These are phyloP conservation scores for Meloidogyne hapla DNA, from an alignment of 1,140 invertebrate genomes.

Conservation along the genomic window DNA sequence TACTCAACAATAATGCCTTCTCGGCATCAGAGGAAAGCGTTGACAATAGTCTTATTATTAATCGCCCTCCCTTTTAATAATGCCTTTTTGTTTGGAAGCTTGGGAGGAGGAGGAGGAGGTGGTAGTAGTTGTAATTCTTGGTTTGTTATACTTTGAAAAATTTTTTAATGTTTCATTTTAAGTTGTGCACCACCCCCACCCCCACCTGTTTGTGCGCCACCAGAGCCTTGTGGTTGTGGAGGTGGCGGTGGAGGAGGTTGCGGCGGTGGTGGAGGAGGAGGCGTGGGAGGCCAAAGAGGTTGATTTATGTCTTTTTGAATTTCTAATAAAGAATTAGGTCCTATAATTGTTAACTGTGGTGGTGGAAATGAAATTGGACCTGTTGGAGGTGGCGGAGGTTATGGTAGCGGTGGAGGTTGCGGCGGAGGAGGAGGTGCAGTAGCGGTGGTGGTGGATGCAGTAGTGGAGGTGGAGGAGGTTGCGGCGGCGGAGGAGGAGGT, in stretches of 20 bases:
- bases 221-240: background rate
- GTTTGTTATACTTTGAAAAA: background rate
- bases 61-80: background rate
- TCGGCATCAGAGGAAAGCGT: background rate
- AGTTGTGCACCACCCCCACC: constrained; percentile 4
- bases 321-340: background rate
- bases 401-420: background rate
- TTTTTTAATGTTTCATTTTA: too few species aligned
- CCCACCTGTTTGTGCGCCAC: background rate
- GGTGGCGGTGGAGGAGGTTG: background rate
- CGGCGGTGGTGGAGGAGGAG: background rate
- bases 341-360: background rate
- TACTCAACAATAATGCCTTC: background rate
- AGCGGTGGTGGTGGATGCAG: too few species aligned
- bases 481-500: background rate
- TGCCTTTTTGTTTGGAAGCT: background rate
- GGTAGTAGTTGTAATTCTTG: background rate
- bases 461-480: background rate
- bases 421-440: background rate
- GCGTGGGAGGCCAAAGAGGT: background rate
- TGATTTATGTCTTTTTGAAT: background rate
- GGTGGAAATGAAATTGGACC: background rate
- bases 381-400: background rate
- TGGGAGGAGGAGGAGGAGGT: background rate
- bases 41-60: background rate